A percentile compares a stretch with the other conserved stretches of the same genome.
These are phyloP conservation scores for Lordiphosa mommai DNA, from an alignment of 1,140 invertebrate genomes.

Conservation along the genomic window DNA sequence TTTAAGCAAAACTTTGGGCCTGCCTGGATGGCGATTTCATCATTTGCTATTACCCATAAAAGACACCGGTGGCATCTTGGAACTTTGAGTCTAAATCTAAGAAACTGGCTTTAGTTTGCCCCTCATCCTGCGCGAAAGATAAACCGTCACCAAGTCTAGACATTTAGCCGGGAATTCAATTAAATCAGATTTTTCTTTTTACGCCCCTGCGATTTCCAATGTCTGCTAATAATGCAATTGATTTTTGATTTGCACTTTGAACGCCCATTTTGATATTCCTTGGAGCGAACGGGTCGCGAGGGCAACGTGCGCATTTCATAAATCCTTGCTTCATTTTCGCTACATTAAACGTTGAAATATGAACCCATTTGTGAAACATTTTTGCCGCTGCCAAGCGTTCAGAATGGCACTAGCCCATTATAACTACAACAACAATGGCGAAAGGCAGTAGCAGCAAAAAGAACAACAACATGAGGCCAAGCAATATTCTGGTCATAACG, in stretches of 20 bases:
- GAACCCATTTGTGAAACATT: constrained; percentile 75
- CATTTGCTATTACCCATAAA: constrained; percentile 58
- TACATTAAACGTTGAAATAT: constrained; percentile 78
- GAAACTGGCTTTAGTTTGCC: background rate
- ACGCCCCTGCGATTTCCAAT: constrained; percentile 39
- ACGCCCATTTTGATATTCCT: constrained; percentile 10
- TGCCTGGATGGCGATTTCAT: constrained; percentile 51
- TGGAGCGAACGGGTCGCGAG: constrained; percentile 21
- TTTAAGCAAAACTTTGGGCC: constrained; percentile 47
- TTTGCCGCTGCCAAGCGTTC: constrained; percentile 35
- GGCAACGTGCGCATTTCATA: constrained; percentile 72
- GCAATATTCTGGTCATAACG: constrained; percentile 64
- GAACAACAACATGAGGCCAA: constrained; percentile 54
- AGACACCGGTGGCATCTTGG: constrained; percentile 48
- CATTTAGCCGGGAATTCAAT: constrained; percentile 16
- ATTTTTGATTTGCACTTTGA: constrained; percentile 65
- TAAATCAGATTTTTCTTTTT: constrained; percentile 22
- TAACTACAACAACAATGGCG: constrained; percentile 59
- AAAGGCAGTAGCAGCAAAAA: constrained; percentile 14
- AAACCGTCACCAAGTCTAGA: constrained; percentile 21
- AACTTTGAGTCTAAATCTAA: constrained; percentile 15
- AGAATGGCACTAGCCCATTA: constrained; percentile 63
- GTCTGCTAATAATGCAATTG: constrained; percentile 73
- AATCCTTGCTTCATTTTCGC: constrained; percentile 75
- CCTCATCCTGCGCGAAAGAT: background rate